Conservation (phyloP, 2,113 vertebrate genomes). For the Triplophysa rosa region DNA sequence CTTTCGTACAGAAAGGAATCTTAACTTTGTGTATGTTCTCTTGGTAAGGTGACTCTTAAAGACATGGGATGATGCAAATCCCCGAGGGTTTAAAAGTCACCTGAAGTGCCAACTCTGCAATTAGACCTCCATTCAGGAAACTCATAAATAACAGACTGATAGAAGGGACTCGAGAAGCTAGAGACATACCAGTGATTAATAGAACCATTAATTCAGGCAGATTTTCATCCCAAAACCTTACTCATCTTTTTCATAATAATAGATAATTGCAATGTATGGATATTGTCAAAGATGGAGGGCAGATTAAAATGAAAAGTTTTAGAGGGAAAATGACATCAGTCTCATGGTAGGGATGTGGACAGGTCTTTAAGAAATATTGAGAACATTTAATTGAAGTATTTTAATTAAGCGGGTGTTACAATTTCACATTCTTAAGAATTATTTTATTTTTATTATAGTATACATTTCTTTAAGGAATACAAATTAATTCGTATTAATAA, state of each 20-base stretch:
- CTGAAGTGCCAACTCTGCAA: slow-evolving; percentile 49
- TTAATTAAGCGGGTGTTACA: not conserved
- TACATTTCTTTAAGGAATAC: too few relatives aligned
- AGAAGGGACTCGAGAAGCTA: slow-evolving; percentile 41
- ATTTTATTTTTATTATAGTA: not conserved
- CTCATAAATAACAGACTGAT: slow-evolving; percentile 52
- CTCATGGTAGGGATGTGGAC: not conserved
- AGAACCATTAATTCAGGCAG: slow-evolving; percentile 52
- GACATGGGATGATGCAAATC: slow-evolving; percentile 18
- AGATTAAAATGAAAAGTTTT: slow-evolving; percentile 41
- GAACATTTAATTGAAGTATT: not conserved
- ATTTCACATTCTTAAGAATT: not conserved
- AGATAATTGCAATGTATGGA: slow-evolving; percentile 53
- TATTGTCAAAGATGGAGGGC: slow-evolving; percentile 54
- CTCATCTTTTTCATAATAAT: slow-evolving; percentile 57
- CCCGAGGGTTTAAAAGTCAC: slow-evolving; percentile 11
- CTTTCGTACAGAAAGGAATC: not conserved
- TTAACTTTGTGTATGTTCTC: not conserved
- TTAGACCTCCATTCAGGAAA: slow-evolving; percentile 53
- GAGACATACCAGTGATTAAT: slow-evolving; percentile 56
- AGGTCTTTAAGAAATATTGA: not conserved
- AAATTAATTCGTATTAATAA: too few relatives aligned
- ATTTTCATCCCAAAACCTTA: slow-evolving; percentile 56
- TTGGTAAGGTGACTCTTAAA: slow-evolving; percentile 20
- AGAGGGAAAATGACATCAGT: not conserved